Conservation (phyloP, 2,888 invertebrate genomes). For the Tenthredo mesomela region DNA sequence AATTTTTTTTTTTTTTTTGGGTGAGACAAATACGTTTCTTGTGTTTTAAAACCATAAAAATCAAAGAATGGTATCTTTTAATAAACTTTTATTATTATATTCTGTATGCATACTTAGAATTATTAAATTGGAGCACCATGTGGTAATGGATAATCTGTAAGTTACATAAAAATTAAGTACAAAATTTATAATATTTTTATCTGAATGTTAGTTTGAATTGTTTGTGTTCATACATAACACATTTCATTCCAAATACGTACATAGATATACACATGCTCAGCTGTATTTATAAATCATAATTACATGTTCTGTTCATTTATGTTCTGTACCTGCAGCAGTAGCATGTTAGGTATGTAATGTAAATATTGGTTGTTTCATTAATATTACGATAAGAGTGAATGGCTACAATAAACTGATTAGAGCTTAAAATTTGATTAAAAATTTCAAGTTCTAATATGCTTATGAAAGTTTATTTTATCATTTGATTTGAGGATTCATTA, state of each 20-base stretch:
- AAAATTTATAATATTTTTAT: slow-evolving; percentile 42
- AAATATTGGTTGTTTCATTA: too few species aligned
- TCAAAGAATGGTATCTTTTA: slow-evolving; percentile 29
- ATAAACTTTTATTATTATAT: slow-evolving; percentile 50
- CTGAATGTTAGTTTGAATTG: slow-evolving; percentile 31
- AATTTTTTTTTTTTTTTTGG: neutral
- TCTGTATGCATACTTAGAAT: slow-evolving; percentile 20
- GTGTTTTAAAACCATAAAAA: slow-evolving; percentile 29
- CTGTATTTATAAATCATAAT: neutral
- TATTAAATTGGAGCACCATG: slow-evolving; percentile 45
- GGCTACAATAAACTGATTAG: too few species aligned
- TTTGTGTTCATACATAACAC: slow-evolving; percentile 28
- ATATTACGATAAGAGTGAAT: too few species aligned
- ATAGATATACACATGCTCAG: neutral
- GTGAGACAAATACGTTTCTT: neutral
- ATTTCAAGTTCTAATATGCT: too few species aligned
- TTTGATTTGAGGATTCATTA: too few species aligned
- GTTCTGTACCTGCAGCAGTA: neutral
- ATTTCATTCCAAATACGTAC: neutral
- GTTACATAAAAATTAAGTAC: slow-evolving; percentile 48
- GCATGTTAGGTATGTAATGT: too few species aligned
- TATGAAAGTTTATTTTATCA: too few species aligned
- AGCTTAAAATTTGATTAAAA: too few species aligned
- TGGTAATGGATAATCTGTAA: slow-evolving; percentile 44
- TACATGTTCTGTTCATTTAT: neutral